Evolutionary conservation across 2,888 invertebrate species (phyloP), one percentile per base, ranked within the genome.

Genomic region (Smittia sp.): DNA sequence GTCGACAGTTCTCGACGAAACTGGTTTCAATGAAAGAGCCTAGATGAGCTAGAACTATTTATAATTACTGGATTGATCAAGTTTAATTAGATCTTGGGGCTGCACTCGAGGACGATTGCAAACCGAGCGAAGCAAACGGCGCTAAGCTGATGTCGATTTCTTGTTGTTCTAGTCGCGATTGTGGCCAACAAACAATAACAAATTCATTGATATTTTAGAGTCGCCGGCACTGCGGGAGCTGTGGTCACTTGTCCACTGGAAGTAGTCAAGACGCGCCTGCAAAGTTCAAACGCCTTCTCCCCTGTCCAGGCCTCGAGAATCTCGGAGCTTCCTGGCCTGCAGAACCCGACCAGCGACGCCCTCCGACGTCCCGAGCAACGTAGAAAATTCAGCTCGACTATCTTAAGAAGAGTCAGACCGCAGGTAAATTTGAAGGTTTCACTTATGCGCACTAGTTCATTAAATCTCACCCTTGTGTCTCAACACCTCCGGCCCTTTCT

Each of bases 241-340:
- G 94, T 98, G 77, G 90, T 96, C 76, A 98, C 98, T 79, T 98
- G 98, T 83, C 98, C 98, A 11, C 85, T 98, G 78, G 98, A 98
- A 85, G 98, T 98, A 77, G 96, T 98, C 63, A 98, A 98, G 84
- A 98, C 98, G 11, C 89, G 98, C 27, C 87, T 97, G 77, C 98
- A 98, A 83, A 98, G 98, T 24, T 97, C 97, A 4, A 88, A 90
- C 76, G 91, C 86, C 77, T 81, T 85, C 77, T 82, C 85, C 74
- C 85, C 85, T 62, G 80, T 85, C 25, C 80, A 80, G 32, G 82
- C 65, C 20, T 76, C 80, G 18, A 58, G 73, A 3, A 41, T 25
- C 15, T 20, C 73, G 1, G 73, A 74, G 20, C 24, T 41, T 4
- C 22, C 73, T 1, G 73, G 32, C 6, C 79, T 46, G 77, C 80